Base-by-base conservation (phyloP, 2,797 vertebrate species). In the Gambusia yucatana region DNA sequence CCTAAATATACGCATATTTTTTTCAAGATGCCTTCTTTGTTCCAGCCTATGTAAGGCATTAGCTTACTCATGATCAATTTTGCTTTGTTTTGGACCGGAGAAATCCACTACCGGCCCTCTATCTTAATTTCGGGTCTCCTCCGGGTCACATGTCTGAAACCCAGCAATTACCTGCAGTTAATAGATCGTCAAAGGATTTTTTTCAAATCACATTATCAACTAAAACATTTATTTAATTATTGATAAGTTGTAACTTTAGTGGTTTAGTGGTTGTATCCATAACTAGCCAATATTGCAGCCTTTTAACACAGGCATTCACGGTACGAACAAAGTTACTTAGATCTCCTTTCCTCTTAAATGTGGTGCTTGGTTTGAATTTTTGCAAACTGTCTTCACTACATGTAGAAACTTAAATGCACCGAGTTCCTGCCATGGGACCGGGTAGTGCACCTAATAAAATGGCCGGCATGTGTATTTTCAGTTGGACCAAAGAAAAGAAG, bases 401-500 rank as follows among this genome's bases (percentile, higher is more conserved):
- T 28, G 25, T 44, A 70, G 10, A 70, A 43, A 13, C 25, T 10
- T 25, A 44, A 67, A 67, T 41, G 63, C 36, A 67, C 20, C 0
- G 4, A 43, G 13, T 70, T 70, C 5, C 25, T 28, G 67, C 22
- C 41, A 25, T 28, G 25, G n/a, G 41, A 70, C 41, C 16, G 22
- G 65, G 39, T 44, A n/a, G 10, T 13, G 41, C 10, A 44, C 25
- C 41, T 44, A 44, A 70, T 44, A 43, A 70, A 43, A 70, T 70
- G 41, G 25, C 67, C 13, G 4, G 25, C 4, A 2, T n/a, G 13
- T 16, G 11, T 0, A 59, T 75, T 82, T 85, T 82, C n/a, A 44
- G 78, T n/a, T 39, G 44, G 72, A 82, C 33, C 59, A 71, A 76
- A 76, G 79, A 81, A 50, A 71, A 65, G 44, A 11, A 13, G 63